Base-by-base conservation (phyloP, 2,113 vertebrate genomes). In the Uria aalge region DNA sequence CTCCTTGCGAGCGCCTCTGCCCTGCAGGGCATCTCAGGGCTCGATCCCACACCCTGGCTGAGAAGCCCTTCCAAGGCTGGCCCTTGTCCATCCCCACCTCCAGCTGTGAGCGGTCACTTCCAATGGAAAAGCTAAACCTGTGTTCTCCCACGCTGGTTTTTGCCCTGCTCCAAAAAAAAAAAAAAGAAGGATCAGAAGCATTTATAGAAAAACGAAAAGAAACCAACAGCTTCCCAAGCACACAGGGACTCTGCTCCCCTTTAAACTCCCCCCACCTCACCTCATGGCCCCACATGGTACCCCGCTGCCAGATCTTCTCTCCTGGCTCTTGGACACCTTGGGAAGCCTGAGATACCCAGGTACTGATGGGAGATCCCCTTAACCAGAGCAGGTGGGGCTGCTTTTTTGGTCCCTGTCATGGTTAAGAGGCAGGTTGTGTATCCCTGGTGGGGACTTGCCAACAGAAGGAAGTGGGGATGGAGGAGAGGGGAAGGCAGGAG, bases 211-310 rank as follows among this genome's bases (percentile, higher is more conserved):
- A 52, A n/a, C 0, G 0, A 1, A 18, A 72, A 81, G 8, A 69
- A 67, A 19, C 4, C 11, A 4, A 36, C 26, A 55, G n/a, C 43
- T 79, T 69, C 29, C 29, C 38, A 53, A n/a, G 4, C 7, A 29
- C 2, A 0, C 5, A 11, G 10, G 29, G 9, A 8, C 13, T 50
- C 50, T 2, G 3, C 15, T 89, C 13, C 26, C 9, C 24, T 48
- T 50, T n/a, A 24, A 85, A 18, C 14, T 36, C 16, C 40, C 15
- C 4, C 22, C 57, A 2, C 20, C 6, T 47, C 22, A 6, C 32
- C n/a, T 77, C 27, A 17, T 0, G 0, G 12, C 40, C 38, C 22
- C 22, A 27, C 20, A 6, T 0, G 1, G 19, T 4, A 4, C 12
- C 9, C 47, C 34, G 4, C 38, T 32, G 24, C 68, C 38, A 69